Conservation (phyloP, 2,113 vertebrate genomes). For the Castor canadensis region DNA sequence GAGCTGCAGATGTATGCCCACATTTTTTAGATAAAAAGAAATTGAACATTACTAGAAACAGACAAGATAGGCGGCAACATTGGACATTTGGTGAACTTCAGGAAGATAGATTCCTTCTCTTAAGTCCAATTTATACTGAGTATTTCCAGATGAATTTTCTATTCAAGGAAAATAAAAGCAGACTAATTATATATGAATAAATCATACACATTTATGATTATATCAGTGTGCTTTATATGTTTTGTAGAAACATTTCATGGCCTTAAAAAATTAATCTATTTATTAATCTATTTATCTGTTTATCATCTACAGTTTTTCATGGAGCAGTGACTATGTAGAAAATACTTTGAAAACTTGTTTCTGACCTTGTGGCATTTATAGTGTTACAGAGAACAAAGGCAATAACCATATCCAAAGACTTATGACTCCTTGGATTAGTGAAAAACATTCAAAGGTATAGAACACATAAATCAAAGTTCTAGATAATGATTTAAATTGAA, state of each 20-base stretch:
- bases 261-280: not conserved
- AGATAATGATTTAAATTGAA: not conserved
- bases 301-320: not conserved
- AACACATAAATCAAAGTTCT: not conserved
- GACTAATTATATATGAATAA: not conserved
- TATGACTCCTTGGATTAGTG: not conserved
- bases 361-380: not conserved
- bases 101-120: not conserved
- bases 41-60: not conserved
- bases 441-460: not conserved
- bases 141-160: conserved; percentile 14
- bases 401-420: not conserved
- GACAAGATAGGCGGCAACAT: not conserved
- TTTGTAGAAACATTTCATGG: not conserved
- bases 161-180: not conserved
- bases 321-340: not conserved
- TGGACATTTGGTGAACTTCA: not conserved
- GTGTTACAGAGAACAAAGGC: not conserved
- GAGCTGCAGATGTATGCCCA: not conserved
- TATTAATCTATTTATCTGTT: not conserved
- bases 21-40: not conserved
- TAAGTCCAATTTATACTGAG: not conserved
- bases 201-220: not conserved
- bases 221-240: not conserved
- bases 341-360: not conserved